Evolutionary conservation across 2,113 vertebrate genomes (phyloP).

Genomic region (Caloenas nicobarica): DNA sequence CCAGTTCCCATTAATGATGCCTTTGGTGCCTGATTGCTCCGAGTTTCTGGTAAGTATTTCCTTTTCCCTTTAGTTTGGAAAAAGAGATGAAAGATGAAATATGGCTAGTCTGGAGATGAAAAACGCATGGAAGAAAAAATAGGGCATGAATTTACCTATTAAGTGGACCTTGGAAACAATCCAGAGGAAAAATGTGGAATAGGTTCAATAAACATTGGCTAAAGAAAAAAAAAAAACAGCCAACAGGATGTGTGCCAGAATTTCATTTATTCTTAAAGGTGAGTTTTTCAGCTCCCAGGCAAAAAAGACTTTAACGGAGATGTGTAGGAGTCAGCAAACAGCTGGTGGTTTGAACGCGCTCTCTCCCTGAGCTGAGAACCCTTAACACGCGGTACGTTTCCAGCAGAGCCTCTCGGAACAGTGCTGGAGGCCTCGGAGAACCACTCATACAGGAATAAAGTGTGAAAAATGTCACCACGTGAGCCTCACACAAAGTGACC

Average conservation of each 20-base stretch:
- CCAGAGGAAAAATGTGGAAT: not conserved
- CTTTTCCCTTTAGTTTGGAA: not conserved
- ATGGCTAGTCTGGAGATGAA: not conserved
- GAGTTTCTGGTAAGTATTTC: not conserved
- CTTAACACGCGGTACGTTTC: not conserved
- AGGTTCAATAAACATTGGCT: not conserved
- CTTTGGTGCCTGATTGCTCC: not conserved
- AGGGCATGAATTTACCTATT: not conserved
- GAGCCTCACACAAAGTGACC: not conserved
- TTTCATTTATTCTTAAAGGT: not conserved
- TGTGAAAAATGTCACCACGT: fast-evolving
- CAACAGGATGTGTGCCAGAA: not conserved
- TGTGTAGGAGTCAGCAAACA: not conserved
- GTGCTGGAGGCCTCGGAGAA: not conserved
- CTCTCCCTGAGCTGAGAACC: not conserved
- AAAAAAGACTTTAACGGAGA: not conserved
- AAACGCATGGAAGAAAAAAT: not conserved
- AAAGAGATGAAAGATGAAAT: not conserved
- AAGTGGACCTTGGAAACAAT: not conserved
- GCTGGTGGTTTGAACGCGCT: not conserved
- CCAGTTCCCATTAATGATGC: not conserved
- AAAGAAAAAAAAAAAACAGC: not conserved
- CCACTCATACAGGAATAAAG: not conserved
- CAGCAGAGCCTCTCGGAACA: not conserved
- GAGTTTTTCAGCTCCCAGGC: not conserved